Evolutionary conservation across 2,888 invertebrate genomes (phyloP).

Genomic region (Anagyrus pseudococci): DNA sequence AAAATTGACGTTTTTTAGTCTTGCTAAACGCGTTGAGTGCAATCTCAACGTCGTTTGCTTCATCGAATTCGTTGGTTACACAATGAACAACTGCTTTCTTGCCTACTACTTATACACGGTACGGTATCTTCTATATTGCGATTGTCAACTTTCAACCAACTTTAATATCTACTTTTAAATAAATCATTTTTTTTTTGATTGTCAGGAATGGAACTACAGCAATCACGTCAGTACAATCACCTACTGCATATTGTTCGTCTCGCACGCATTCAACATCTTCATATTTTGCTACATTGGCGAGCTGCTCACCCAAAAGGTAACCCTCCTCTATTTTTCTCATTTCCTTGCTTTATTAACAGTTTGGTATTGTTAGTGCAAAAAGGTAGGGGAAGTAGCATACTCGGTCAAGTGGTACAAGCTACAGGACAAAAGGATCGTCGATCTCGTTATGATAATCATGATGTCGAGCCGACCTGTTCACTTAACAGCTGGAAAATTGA

Average conservation of each 20-base stretch:
- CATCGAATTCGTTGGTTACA: constrained; percentile 54
- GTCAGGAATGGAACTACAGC: constrained; percentile 51
- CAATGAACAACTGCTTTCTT: constrained; percentile 54
- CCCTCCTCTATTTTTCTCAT: no score
- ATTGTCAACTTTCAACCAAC: no score
- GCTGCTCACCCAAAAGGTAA: constrained; percentile 49
- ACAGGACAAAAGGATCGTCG: constrained; percentile 42
- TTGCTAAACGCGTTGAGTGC: constrained; percentile 47
- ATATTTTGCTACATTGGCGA: constrained; percentile 54
- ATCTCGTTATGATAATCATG: constrained; percentile 46
- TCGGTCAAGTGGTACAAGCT: constrained; percentile 51
- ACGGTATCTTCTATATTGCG: no score
- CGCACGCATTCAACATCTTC: constrained; percentile 53
- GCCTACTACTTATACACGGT: constrained; percentile 54
- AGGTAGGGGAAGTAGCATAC: constrained; percentile 47
- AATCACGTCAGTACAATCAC: constrained; percentile 49
- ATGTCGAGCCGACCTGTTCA: constrained; percentile 45
- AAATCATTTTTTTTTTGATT: no score
- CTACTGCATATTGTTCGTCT: constrained; percentile 47
- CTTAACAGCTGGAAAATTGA: constrained; percentile 53
- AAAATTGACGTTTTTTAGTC: constrained; percentile 48
- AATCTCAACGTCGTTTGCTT: constrained; percentile 51
- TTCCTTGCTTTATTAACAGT: constrained; percentile 1
- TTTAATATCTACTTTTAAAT: no score
- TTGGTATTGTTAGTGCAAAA: constrained; percentile 29